Percentiles rank a stretch among this genome's conserved stretches.
These are phyloP conservation scores for Chloroceryle amazona DNA, from an alignment of 2,797 vertebrate species.

Conservation along the genomic window DNA sequence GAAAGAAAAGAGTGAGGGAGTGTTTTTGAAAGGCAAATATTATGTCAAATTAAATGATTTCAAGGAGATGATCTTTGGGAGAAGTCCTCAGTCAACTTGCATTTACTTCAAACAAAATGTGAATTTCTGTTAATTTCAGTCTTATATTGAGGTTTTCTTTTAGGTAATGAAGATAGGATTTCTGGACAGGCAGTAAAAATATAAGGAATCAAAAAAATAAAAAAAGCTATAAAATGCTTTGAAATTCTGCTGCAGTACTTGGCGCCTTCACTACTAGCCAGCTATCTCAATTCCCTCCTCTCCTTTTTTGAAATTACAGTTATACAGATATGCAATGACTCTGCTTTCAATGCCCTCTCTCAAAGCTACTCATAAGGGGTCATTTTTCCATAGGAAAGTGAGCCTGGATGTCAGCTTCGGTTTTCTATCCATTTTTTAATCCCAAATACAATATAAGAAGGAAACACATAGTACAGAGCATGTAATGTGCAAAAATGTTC, in stretches of 20 bases:
- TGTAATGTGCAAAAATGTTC: background rate
- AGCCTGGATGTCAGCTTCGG: background rate
- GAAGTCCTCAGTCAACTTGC: background rate
- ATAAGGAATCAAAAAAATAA: background rate
- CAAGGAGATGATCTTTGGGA: background rate
- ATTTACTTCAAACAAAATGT: background rate
- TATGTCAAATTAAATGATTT: background rate
- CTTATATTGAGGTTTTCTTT: background rate
- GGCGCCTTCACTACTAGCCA: background rate
- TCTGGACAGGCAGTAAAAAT: background rate
- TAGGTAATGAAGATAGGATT: background rate
- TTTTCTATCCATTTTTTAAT: background rate
- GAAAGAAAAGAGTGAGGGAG: background rate
- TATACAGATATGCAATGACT: background rate
- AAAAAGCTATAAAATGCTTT: background rate
- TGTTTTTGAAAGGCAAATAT: background rate
- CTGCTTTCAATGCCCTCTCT: background rate
- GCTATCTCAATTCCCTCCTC: background rate
- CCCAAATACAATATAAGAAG: background rate
- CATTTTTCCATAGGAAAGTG: background rate
- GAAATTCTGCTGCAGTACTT: background rate
- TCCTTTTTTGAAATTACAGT: background rate
- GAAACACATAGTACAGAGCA: background rate
- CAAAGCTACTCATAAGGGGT: background rate
- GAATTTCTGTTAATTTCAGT: background rate